These are phyloP conservation scores for Drosophila lacicola DNA, from an alignment of 2,888 invertebrate species.

Conservation along the genomic window DNA sequence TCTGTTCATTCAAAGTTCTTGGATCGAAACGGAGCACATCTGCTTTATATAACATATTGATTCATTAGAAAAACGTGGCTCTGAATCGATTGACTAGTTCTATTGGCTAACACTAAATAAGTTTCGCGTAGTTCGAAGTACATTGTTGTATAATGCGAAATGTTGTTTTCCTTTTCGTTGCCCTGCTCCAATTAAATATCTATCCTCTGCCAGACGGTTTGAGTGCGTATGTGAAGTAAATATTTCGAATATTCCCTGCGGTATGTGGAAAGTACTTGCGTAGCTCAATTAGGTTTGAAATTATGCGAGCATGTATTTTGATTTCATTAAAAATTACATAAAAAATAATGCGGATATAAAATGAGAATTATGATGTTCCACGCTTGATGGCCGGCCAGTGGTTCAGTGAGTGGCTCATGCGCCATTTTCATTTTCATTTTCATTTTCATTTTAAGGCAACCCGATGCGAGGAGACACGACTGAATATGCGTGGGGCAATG, in stretches of 20 bases:
- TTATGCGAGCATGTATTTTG: conserved; percentile 53
- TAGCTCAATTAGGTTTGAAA: conserved; percentile 33
- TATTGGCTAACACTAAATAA: too few relatives aligned
- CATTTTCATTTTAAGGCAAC: conserved; percentile 5
- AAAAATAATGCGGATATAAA: conserved; percentile 45
- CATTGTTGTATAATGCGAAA: too few relatives aligned
- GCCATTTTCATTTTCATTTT: conserved; percentile 36
- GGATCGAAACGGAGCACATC: too few relatives aligned
- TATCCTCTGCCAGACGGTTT: too few relatives aligned
- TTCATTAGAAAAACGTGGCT: too few relatives aligned
- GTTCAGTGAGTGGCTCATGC: conserved; percentile 26
- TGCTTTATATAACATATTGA: too few relatives aligned
- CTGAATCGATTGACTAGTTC: too few relatives aligned
- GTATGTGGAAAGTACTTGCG: conserved; percentile 20
- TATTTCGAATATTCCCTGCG: not conserved
- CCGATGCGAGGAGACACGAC: conserved; percentile 21
- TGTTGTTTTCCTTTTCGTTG: too few relatives aligned
- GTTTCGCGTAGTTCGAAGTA: too few relatives aligned
- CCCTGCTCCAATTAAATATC: too few relatives aligned
- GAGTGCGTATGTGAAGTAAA: too few relatives aligned
- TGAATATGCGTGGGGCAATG: conserved; percentile 37
- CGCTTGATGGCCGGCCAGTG: conserved; percentile 11
- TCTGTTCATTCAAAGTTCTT: too few relatives aligned
- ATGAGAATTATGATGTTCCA: conserved; percentile 33
- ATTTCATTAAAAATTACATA: conserved; percentile 65